These are phyloP conservation scores for Musca domestica DNA, from an alignment of 1,140 invertebrate genomes.

Conservation along the genomic window DNA sequence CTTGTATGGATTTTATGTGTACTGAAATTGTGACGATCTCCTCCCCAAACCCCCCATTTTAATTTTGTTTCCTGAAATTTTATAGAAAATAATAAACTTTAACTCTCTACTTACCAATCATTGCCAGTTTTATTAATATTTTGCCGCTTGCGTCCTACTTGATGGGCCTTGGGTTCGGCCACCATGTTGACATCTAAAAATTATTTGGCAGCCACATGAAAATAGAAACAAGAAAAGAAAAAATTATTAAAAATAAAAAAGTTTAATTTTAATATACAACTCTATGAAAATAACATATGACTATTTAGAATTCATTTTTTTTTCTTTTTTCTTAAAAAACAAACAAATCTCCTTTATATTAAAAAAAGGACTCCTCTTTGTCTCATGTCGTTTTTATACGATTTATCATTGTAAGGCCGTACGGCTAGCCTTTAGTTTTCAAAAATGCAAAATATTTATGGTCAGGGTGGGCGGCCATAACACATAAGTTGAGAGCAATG, in stretches of 20 bases:
- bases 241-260: background rate
- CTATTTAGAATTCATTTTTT: background rate
- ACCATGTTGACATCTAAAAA: slow-evolving; percentile 68
- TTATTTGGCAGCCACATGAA: background rate
- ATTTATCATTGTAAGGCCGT: too few relatives aligned
- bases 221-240: background rate
- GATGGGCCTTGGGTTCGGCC: slow-evolving; percentile 78
- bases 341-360: too few relatives aligned
- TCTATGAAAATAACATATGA: slow-evolving; percentile 13
- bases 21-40: background rate
- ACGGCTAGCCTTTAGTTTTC: background rate
- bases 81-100: too few relatives aligned
- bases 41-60: background rate
- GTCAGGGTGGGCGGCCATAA: background rate
- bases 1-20: background rate
- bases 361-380: too few relatives aligned
- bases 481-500: background rate
- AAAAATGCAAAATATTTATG: slow-evolving; percentile 6
- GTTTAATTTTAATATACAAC: slow-evolving; percentile 1
- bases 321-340: background rate
- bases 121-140: slow-evolving; percentile 77
- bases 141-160: slow-evolving; percentile 75
- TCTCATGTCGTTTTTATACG: too few relatives aligned
- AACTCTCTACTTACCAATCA: slow-evolving; percentile 66
- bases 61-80: background rate